phyloP scores from a whole-genome alignment of 2,888 invertebrate species.

The Nipponacmea schrenckii region DNA sequence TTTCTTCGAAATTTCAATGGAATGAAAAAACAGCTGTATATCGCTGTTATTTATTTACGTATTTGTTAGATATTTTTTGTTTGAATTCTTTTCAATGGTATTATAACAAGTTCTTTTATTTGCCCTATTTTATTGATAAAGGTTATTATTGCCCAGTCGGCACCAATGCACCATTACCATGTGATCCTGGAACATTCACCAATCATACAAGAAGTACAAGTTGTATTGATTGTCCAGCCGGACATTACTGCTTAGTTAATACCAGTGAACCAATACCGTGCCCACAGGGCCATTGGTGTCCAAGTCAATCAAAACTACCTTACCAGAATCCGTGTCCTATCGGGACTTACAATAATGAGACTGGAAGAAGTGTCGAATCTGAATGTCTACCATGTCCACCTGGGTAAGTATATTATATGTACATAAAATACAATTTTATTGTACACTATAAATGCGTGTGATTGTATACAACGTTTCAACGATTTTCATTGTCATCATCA shows the following conservation, averaged over 20 bases:
- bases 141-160: slow-evolving; percentile 57
- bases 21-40: too few species aligned
- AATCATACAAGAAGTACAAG: slow-evolving; percentile 44
- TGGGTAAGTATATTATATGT: slow-evolving; percentile 48
- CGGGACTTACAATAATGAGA: slow-evolving; percentile 62
- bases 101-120: too few species aligned
- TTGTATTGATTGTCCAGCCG: slow-evolving; percentile 55
- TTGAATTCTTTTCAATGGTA: too few species aligned
- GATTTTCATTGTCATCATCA: too few species aligned
- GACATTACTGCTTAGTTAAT: slow-evolving; percentile 58
- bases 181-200: slow-evolving; percentile 52
- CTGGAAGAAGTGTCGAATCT: slow-evolving; percentile 38
- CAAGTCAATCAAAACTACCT: slow-evolving; percentile 32
- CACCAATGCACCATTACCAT: slow-evolving; percentile 45
- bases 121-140: slow-evolving; percentile 23
- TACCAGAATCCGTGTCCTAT: slow-evolving; percentile 50
- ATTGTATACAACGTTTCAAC: too few species aligned
- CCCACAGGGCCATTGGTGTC: slow-evolving; percentile 60
- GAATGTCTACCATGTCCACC: slow-evolving; percentile 59
- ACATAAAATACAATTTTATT: background rate
- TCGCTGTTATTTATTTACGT: too few species aligned
- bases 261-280: slow-evolving; percentile 59
- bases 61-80: too few species aligned
- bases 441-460: background rate
- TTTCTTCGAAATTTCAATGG: too few species aligned